Evolutionary conservation across 2,797 vertebrate genomes (phyloP).

Genomic region (Valencia hispanica): DNA sequence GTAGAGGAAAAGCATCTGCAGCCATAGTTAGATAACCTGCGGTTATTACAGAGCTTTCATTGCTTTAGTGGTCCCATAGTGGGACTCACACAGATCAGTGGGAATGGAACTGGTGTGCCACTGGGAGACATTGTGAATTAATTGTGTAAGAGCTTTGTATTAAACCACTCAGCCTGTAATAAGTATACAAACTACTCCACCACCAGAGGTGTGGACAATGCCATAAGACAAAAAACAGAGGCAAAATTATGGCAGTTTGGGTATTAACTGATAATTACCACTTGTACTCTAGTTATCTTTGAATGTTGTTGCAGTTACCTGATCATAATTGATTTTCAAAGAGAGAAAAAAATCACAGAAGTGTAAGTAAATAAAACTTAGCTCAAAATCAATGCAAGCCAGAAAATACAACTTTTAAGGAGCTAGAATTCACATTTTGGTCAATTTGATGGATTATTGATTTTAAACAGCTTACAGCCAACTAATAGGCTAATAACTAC

Average conservation of each 20-base stretch:
- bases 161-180: neutral
- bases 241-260: too few relatives aligned
- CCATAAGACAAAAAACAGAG: too few relatives aligned
- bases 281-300: neutral
- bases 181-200: neutral
- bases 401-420: neutral
- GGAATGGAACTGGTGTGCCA: neutral
- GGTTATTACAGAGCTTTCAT: neutral
- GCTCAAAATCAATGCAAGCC: neutral
- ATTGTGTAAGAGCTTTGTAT: neutral
- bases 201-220: neutral
- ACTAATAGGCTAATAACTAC: neutral
- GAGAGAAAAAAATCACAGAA: neutral
- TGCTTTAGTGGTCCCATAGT: neutral
- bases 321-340: neutral
- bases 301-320: neutral
- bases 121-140: slow-evolving; percentile 1
- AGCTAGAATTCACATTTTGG: neutral
- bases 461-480: neutral
- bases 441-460: neutral
- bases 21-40: neutral
- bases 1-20: slow-evolving; percentile 1
- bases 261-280: neutral
- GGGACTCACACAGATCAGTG: neutral
- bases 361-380: neutral